phyloP scores from a whole-genome alignment of 2,797 vertebrate species.

The Petrocephalus schoutedeni region DNA sequence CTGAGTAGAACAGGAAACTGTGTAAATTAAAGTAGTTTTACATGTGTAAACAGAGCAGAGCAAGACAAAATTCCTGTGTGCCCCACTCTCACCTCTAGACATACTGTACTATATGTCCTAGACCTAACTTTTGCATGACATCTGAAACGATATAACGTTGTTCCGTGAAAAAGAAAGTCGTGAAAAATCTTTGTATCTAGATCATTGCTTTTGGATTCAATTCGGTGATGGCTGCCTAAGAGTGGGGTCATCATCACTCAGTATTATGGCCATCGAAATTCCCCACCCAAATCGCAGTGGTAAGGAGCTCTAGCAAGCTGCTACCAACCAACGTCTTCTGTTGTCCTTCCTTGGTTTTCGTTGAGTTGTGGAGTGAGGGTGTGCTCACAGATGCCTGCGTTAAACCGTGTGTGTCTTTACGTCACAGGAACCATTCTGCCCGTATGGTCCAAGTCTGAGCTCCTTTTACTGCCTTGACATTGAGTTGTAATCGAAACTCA shows the following conservation, averaged over 20 bases:
- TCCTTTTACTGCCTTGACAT: not conserved
- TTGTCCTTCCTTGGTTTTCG: not conserved
- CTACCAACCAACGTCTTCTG: not conserved
- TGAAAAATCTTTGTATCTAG: conserved; percentile 26
- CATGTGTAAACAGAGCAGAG: not conserved
- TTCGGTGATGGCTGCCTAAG: not conserved
- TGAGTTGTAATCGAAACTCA: conserved; percentile 8
- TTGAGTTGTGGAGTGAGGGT: not conserved
- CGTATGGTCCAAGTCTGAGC: not conserved
- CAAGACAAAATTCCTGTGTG: conserved; percentile 1
- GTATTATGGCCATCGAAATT: conserved; percentile 16
- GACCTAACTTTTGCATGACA: conserved; percentile 23
- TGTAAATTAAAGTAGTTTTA: not conserved
- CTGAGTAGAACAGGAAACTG: not conserved
- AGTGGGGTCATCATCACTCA: conserved; percentile 15
- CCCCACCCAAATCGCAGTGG: not conserved
- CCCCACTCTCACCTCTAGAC: conserved; percentile 7
- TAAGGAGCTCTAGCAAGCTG: not conserved
- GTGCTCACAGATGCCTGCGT: not conserved
- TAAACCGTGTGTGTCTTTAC: conserved; percentile 11
- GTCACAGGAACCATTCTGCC: not conserved
- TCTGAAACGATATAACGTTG: conserved; percentile 15
- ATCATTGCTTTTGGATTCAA: conserved; percentile 20
- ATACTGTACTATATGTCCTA: conserved; percentile 16
- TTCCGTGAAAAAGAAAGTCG: conserved; percentile 21